Conservation (phyloP, 2,113 vertebrate species). For the Dicerorhinus sumatrensis region DNA sequence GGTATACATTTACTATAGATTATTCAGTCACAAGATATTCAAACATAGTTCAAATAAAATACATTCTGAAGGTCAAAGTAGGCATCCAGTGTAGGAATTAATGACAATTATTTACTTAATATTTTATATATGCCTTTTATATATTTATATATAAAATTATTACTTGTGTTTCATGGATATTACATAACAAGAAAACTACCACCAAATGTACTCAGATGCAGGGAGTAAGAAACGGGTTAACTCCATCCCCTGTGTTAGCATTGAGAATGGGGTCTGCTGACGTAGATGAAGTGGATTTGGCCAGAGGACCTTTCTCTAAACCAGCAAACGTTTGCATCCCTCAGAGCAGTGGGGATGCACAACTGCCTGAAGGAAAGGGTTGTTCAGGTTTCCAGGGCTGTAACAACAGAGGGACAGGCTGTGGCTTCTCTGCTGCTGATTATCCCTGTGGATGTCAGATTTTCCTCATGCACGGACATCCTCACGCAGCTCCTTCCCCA, state of each 20-base stretch:
- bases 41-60: neutral
- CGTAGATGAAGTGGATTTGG: fast-evolving
- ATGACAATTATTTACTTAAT: neutral
- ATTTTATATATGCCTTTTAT: neutral
- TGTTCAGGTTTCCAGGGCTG: neutral
- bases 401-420: fast-evolving
- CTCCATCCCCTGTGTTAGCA: no score
- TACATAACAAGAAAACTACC: no score
- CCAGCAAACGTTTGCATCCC: fast-evolving
- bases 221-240: no score
- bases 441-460: neutral
- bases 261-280: fast-evolving
- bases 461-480: neutral
- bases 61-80: neutral
- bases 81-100: neutral
- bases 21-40: neutral
- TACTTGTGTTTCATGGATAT: neutral
- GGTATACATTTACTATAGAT: no score
- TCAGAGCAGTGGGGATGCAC: neutral
- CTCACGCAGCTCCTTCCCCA: fast-evolving
- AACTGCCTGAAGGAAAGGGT: fast-evolving
- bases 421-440: neutral
- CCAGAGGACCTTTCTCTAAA: neutral
- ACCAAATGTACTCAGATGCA: neutral
- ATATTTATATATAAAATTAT: neutral